Evolutionary conservation across 2,113 vertebrate species (phyloP).

Genomic region (Mobula hypostoma): DNA sequence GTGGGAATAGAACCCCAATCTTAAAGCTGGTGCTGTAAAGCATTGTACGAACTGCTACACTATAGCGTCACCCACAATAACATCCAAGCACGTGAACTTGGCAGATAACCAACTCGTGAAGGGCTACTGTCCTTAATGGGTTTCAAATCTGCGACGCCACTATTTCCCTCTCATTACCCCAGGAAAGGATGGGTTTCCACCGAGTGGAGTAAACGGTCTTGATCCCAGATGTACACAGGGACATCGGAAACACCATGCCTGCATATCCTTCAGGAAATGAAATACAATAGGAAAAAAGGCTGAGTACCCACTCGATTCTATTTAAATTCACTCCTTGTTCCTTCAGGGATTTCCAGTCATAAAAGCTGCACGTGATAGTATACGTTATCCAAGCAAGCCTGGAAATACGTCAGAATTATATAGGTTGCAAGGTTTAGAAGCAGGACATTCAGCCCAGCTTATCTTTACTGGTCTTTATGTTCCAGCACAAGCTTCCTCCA

Average conservation of each 20-base stretch:
- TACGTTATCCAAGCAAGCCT: background rate
- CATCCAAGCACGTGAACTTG: background rate
- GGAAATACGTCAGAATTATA: background rate
- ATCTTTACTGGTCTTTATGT: background rate
- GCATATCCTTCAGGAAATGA: slow-evolving; percentile 33
- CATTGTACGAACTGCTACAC: too few relatives aligned
- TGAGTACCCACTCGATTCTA: background rate
- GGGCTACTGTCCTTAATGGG: background rate
- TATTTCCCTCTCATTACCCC: background rate
- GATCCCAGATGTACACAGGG: background rate
- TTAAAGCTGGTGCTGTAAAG: too few relatives aligned
- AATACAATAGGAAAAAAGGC: background rate
- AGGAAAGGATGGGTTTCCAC: background rate
- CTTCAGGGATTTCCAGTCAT: slow-evolving; percentile 9
- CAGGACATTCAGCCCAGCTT: background rate
- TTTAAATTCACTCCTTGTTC: background rate
- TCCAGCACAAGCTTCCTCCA: background rate
- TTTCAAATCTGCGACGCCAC: background rate
- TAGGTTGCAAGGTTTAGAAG: background rate
- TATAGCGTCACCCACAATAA: too few relatives aligned
- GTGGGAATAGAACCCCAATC: too few relatives aligned
- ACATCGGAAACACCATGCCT: background rate
- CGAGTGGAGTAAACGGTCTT: background rate
- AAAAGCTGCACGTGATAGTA: background rate
- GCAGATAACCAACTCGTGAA: background rate